Conservation (phyloP, 2,797 vertebrate species). For the Gastrophryne carolinensis region DNA sequence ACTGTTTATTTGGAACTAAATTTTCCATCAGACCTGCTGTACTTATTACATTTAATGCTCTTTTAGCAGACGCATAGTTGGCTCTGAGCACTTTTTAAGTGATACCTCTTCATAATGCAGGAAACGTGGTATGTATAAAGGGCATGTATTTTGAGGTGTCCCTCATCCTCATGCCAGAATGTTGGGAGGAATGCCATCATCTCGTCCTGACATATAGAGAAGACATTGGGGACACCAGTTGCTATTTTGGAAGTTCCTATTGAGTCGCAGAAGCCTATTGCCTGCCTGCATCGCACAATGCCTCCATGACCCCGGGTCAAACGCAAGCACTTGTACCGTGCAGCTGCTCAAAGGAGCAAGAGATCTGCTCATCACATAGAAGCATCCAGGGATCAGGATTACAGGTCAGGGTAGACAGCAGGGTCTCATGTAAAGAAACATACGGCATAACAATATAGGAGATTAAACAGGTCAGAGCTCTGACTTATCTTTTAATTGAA, state of each 20-base stretch:
- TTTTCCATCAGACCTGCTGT: too few relatives aligned
- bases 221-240: not conserved
- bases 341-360: slow-evolving; percentile 8
- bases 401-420: not conserved
- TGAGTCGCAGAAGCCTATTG: slow-evolving; percentile 6
- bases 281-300: slow-evolving; percentile 12
- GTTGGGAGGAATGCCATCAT: too few relatives aligned
- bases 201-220: not conserved
- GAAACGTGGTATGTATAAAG: too few relatives aligned
- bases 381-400: not conserved
- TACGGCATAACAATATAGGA: too few relatives aligned
- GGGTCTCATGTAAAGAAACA: too few relatives aligned
- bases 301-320: slow-evolving; percentile 10
- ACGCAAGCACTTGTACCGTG: not conserved
- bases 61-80: too few relatives aligned
- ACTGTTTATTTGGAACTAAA: too few relatives aligned
- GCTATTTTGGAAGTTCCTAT: slow-evolving; percentile 4
- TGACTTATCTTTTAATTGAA: not conserved
- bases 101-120: too few relatives aligned
- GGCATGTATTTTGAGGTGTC: too few relatives aligned
- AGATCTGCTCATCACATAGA: not conserved
- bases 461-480: not conserved
- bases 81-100: too few relatives aligned
- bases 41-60: too few relatives aligned
- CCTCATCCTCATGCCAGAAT: too few relatives aligned